Evolutionary conservation across 2,888 invertebrate genomes (phyloP), one percentile per base, ranked within the genome.

Genomic region (Chydorus sphaericus): DNA sequence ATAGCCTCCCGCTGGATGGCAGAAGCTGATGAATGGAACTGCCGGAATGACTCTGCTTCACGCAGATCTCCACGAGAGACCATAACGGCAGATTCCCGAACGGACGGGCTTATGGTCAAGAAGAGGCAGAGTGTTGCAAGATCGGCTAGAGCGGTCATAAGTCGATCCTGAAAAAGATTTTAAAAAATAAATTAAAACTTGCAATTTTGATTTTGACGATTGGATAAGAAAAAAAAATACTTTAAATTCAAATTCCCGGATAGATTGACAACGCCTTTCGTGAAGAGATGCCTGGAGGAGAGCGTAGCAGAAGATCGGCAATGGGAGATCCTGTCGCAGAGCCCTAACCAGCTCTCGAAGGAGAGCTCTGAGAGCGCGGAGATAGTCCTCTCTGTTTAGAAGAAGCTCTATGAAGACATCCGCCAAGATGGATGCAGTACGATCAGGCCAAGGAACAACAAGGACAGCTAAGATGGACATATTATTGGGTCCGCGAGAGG

Each of bases 401-500:
- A 96, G 71, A 62, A 93, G 73, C 69, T 94, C 93, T 73, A 77
- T 73, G 65, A 83, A 89, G 20, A 89, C 87, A 67, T 87, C 85
- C 1, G 88, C 89, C 65, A 91, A 78, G 60, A 85, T 79, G 54
- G 80, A 81, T 0, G 93, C 86, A 51, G 92, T 85, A 44, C 79
- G 76, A 62, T 87, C 86, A 4, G 89, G 83, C 59, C 84, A 79
- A 26, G 85, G 82, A 70, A 87, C 86, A 66, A 94, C 87, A 71
- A 94, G 83, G 10, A 87, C 85, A 2, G 83, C 84, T 16, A 96
- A 76, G 70, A 94, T 84, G 11, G 88, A 81, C 83, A 94, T 87
- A 71, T 96, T 96, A 74, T 93, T 94, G 0, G 91, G 88, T 72
- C 93, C 92, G 58, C 94, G 79, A 66, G 85, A 85, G 11, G 67